A percentile compares a stretch with the other conserved stretches of the same genome.
Conservation (phyloP, 30 jellyfish, hydroid and myxozoan species). For the Chrysaora quinquecirrha region DNA sequence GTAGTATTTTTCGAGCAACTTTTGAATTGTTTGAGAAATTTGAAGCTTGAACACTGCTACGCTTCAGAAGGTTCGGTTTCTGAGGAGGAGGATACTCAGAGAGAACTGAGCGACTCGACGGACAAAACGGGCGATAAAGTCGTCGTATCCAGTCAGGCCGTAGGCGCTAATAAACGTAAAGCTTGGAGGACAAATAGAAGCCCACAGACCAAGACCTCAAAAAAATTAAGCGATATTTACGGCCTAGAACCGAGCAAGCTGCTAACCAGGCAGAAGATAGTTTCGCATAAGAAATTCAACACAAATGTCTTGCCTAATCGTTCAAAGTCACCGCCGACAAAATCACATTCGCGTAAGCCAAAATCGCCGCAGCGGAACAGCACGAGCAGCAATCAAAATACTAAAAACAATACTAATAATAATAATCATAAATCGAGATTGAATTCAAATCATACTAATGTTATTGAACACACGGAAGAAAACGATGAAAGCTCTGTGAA, state of each 20-base stretch:
- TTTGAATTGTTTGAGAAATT: conserved; percentile 15
- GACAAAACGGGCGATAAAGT: neutral
- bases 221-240: neutral
- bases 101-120: too few species aligned
- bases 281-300: neutral
- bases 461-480: too few species aligned
- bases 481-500: too few species aligned
- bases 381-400: too few species aligned
- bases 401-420: too few species aligned
- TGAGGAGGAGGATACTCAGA: conserved; percentile 46
- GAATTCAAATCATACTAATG: too few species aligned
- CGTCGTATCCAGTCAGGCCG: neutral
- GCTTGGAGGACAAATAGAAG: neutral
- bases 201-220: neutral
- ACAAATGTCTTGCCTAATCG: neutral
- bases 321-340: neutral
- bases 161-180: neutral
- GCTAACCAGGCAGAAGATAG: neutral
- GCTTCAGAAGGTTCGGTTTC: conserved; percentile 38
- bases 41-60: conserved; percentile 6
- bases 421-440: too few species aligned
- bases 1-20: conserved; percentile 27
- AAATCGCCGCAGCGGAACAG: neutral
- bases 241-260: neutral
- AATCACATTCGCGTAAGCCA: neutral